A percentile compares a stretch with the other conserved stretches of the same genome.
Evolutionary conservation across 2,888 invertebrate species (phyloP).

Genomic region (Phlogophora meticulosa): DNA sequence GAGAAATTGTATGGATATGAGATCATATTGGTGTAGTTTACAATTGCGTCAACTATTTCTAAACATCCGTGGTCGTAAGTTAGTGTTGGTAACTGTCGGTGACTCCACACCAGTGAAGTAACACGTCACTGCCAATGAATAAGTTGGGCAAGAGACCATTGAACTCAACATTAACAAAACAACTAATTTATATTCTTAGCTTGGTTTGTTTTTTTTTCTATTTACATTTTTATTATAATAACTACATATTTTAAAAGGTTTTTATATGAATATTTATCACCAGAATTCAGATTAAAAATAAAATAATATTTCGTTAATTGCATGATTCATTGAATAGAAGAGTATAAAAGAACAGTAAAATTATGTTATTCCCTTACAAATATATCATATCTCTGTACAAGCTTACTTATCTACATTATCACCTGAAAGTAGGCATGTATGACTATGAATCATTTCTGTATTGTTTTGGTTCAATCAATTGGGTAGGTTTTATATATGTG

Average conservation of each 20-base stretch:
- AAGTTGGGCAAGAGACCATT: slow-evolving; percentile 43
- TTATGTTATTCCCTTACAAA: slow-evolving; percentile 6
- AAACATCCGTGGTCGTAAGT: slow-evolving; percentile 7
- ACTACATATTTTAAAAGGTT: too few species aligned
- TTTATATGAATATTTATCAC: too few species aligned
- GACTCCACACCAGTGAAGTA: slow-evolving; percentile 15
- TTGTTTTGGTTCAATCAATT: slow-evolving; percentile 31
- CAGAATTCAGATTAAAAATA: not conserved
- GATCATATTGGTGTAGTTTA: too few species aligned
- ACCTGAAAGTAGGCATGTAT: slow-evolving; percentile 25
- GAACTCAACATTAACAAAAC: slow-evolving; percentile 37
- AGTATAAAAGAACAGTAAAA: not conserved
- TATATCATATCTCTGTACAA: slow-evolving; percentile 14
- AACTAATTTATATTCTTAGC: not conserved
- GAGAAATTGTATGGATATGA: too few species aligned
- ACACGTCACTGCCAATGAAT: slow-evolving; percentile 35
- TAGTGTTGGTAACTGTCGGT: not conserved
- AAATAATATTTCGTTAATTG: too few species aligned
- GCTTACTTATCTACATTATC: slow-evolving; percentile 18
- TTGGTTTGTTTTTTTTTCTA: too few species aligned
- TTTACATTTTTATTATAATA: not conserved
- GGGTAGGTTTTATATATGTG: not conserved
- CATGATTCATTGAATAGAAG: not conserved
- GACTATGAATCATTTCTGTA: slow-evolving; percentile 35
- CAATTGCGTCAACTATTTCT: slow-evolving; percentile 1